Evolutionary conservation across 1,140 invertebrate genomes (phyloP), one percentile per base, ranked within the genome.

Genomic region (Acromyrmex heyeri): DNA sequence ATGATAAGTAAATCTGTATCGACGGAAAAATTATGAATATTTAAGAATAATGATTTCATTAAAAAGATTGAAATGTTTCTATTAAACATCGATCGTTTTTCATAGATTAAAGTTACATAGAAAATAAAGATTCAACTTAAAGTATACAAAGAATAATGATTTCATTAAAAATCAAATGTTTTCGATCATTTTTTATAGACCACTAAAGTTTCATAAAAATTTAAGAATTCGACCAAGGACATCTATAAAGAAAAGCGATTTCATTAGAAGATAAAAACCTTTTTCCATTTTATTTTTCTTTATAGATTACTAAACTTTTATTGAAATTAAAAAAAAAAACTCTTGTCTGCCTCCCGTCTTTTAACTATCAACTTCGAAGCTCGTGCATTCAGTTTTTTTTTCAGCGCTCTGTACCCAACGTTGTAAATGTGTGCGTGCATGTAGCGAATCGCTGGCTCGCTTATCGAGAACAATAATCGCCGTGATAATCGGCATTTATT

Each of bases 361-460:
- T 38, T 21, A 3, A 14, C 18, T 69, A 12, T 14, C 21, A 30
- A 34, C 27, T 14, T 3, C 21, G 16, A 75, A 2, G 14, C 8
- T n/a, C 21, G 30, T 12, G 27, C 21, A 50, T 10, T 16, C 30
- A 14, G 73, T 10, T 55, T 38, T 55, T 67, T 38, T 55, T 69
- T 3, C 27, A 21, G 48, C 62, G 30, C 34, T 34, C 34, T 48
- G 34, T 57, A 8, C 8, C 2, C 14, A 34, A 14, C 27, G 57
- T 85, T 67, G 1, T 44, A 24, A 18, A n/a, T 8, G 34, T 57
- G 12, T 16, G 24, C 30, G 62, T 55, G 38, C 77, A 67, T 2
- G 62, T 59, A n/a, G 16, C 18, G 6, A 44, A 38, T 55, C 59
- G 38, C 69, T 81, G 77, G 59, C 61, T 76, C 72, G 82, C 73